Percentiles rank a stretch among this genome's conserved stretches.
phyloP scores from a whole-genome alignment of 2,888 invertebrate genomes.

The Cyaniris semiargus region DNA sequence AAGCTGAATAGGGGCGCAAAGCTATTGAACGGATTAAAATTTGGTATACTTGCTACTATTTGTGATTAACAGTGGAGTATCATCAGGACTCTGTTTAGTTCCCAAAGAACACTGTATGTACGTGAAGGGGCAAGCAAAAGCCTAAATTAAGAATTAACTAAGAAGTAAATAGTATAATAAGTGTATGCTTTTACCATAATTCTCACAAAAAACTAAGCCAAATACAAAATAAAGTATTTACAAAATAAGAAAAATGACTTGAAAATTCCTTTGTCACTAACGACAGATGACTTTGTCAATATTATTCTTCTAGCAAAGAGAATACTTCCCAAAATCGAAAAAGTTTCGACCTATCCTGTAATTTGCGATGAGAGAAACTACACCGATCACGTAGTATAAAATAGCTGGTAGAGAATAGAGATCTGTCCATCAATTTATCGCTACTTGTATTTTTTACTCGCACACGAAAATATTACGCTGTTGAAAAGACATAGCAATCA shows the following conservation, averaged over 20 bases:
- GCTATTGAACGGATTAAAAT: too few relatives aligned
- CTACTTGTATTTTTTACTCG: too few relatives aligned
- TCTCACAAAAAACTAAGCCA: not conserved
- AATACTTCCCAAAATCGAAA: not conserved
- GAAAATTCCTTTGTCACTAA: not conserved
- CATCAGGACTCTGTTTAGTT: too few relatives aligned
- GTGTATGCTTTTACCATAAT: not conserved
- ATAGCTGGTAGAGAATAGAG: too few relatives aligned
- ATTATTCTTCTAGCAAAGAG: slow-evolving; percentile 6
- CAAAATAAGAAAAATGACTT: not conserved
- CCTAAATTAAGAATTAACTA: not conserved
- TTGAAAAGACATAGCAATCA: too few relatives aligned
- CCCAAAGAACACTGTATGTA: not conserved
- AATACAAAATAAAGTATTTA: not conserved
- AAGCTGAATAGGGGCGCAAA: too few relatives aligned
- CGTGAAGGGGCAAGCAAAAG: not conserved
- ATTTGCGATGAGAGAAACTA: too few relatives aligned
- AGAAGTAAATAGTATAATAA: not conserved
- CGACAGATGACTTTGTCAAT: not conserved
- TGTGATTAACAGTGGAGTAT: too few relatives aligned
- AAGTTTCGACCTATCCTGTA: not conserved
- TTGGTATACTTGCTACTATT: too few relatives aligned
- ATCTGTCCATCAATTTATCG: too few relatives aligned
- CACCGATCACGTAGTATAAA: too few relatives aligned
- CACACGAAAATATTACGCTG: too few relatives aligned